These are phyloP conservation scores for Dromaius novaehollandiae DNA, from an alignment of 2,113 vertebrate species.

Conservation along the genomic window DNA sequence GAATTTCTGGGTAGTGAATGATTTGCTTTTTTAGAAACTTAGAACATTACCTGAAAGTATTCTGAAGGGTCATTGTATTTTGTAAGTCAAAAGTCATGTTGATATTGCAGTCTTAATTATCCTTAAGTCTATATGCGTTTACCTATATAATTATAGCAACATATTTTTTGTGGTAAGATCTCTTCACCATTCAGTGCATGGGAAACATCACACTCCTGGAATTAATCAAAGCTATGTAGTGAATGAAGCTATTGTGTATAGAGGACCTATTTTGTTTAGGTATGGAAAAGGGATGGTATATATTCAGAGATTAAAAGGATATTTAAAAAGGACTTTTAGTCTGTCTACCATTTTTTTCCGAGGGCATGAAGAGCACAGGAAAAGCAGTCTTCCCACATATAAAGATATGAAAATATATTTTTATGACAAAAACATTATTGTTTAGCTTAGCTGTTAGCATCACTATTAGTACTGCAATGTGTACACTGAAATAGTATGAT, in stretches of 20 bases:
- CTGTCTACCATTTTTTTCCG: not conserved
- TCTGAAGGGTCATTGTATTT: not conserved
- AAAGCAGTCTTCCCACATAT: not conserved
- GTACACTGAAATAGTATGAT: no score
- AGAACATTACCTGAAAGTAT: not conserved
- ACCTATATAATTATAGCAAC: not conserved
- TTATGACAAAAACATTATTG: no score
- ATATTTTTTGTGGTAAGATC: not conserved
- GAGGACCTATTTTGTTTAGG: not conserved
- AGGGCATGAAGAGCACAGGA: not conserved
- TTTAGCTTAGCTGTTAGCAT: not conserved
- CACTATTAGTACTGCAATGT: not conserved
- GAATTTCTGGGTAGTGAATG: not conserved
- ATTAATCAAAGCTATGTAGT: not conserved
- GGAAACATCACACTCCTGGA: not conserved
- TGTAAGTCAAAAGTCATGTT: not conserved
- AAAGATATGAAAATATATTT: not conserved
- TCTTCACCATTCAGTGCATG: not conserved
- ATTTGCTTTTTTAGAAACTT: not conserved
- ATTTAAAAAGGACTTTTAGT: not conserved
- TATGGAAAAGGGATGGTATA: not conserved
- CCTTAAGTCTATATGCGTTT: not conserved
- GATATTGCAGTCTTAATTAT: not conserved
- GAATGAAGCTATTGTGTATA: not conserved
- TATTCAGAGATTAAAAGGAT: not conserved